phyloP scores from a whole-genome alignment of 1,140 invertebrate genomes.

The Anthonomus grandis region DNA sequence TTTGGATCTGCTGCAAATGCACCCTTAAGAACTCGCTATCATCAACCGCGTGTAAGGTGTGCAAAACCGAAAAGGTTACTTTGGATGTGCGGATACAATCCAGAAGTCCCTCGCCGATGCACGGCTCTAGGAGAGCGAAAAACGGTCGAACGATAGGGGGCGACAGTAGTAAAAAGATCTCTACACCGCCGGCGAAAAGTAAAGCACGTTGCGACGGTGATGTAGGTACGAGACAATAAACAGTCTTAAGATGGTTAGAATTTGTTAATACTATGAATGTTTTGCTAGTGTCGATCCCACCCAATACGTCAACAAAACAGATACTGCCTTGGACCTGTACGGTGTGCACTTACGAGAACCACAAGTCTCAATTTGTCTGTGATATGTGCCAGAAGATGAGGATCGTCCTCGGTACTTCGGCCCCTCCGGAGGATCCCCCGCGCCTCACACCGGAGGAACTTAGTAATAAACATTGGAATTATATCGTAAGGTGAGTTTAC shows the following conservation, averaged over 20 bases:
- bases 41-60: slow-evolving; percentile 70
- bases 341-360: slow-evolving; percentile 79
- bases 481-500: slow-evolving; percentile 48
- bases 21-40: slow-evolving; percentile 80
- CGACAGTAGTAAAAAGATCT: background rate
- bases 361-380: slow-evolving; percentile 63
- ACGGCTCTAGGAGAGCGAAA: slow-evolving; percentile 21
- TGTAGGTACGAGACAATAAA: slow-evolving; percentile 27
- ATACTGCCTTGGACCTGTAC: slow-evolving; percentile 69
- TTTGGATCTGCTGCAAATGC: slow-evolving; percentile 74
- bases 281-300: too few relatives aligned
- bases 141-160: slow-evolving; percentile 4
- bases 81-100: slow-evolving; percentile 33
- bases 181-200: slow-evolving; percentile 9
- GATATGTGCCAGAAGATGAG: slow-evolving; percentile 77
- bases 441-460: slow-evolving; percentile 44
- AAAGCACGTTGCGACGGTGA: slow-evolving; percentile 34
- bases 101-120: slow-evolving; percentile 51
- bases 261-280: background rate
- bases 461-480: slow-evolving; percentile 49
- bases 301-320: slow-evolving; percentile 25
- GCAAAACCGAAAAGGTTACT: slow-evolving; percentile 51
- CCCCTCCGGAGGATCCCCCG: slow-evolving; percentile 40
- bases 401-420: slow-evolving; percentile 37
- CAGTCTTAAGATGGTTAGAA: too few relatives aligned